A percentile compares a stretch with the other conserved stretches of the same genome.
phyloP scores from a whole-genome alignment of 2,113 vertebrate genomes.

The Budorcas taxicolor region DNA sequence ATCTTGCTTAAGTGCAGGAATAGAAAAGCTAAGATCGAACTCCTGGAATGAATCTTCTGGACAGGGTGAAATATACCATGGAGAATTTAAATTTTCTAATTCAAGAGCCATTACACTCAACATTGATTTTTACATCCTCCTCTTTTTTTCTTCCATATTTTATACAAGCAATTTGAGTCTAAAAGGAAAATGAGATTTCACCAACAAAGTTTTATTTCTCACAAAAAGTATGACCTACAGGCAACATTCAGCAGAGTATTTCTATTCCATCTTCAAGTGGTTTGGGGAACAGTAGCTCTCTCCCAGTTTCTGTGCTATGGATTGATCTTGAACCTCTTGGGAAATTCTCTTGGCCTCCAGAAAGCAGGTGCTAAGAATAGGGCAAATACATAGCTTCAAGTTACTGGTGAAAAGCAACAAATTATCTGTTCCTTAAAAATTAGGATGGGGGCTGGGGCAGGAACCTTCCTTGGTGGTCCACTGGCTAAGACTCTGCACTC shows the following conservation, averaged over 20 bases:
- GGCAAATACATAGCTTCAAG: neutral
- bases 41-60: neutral
- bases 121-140: neutral
- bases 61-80: neutral
- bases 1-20: neutral
- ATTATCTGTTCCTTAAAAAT: neutral
- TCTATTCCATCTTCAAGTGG: neutral
- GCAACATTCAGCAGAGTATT: neutral
- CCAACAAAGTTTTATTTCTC: neutral
- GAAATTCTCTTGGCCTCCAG: neutral
- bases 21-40: neutral
- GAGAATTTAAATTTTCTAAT: slow-evolving; percentile 6
- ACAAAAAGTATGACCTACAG: neutral
- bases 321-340: neutral
- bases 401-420: neutral
- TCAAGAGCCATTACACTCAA: neutral
- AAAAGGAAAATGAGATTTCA: slow-evolving; percentile 23
- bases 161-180: neutral
- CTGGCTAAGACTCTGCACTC: neutral
- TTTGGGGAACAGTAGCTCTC: neutral
- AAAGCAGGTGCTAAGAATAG: neutral
- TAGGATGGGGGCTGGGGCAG: neutral
- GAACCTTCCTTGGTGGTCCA: neutral
- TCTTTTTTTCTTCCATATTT: neutral
- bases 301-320: neutral